Evolutionary conservation across 2,797 vertebrate species (phyloP).

Genomic region (Glyptemys insculpta): DNA sequence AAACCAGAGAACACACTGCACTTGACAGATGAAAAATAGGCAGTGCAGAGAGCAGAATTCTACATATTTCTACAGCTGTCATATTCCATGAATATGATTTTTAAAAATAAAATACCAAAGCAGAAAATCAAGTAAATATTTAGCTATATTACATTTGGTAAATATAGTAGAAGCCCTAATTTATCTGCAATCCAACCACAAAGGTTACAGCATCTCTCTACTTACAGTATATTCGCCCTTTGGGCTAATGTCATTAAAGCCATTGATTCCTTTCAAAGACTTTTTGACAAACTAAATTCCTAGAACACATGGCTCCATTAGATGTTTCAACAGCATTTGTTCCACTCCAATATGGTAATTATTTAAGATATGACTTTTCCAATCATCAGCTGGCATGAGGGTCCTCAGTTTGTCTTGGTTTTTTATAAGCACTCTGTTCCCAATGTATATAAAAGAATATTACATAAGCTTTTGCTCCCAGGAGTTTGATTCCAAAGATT

Average conservation of each 20-base stretch:
- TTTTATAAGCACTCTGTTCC: background rate
- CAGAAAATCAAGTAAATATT: background rate
- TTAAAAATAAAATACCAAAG: background rate
- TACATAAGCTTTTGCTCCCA: background rate
- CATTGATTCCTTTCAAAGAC: background rate
- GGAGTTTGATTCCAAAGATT: background rate
- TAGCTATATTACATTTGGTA: background rate
- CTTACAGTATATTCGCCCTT: background rate
- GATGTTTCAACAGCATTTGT: background rate
- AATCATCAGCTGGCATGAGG: background rate
- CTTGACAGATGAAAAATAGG: background rate
- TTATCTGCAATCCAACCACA: no score
- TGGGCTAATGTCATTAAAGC: background rate
- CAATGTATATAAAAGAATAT: background rate
- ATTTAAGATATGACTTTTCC: background rate
- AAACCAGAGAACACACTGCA: background rate
- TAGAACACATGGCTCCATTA: background rate
- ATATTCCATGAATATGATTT: accelerated
- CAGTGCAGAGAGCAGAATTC: background rate
- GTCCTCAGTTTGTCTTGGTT: background rate
- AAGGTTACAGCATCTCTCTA: background rate
- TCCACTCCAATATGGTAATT: background rate
- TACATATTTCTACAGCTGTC: no score
- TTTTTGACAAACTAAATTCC: background rate
- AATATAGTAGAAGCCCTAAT: background rate